Conservation (phyloP, 2,797 vertebrate species). For the Rhinichthys osculus region DNA sequence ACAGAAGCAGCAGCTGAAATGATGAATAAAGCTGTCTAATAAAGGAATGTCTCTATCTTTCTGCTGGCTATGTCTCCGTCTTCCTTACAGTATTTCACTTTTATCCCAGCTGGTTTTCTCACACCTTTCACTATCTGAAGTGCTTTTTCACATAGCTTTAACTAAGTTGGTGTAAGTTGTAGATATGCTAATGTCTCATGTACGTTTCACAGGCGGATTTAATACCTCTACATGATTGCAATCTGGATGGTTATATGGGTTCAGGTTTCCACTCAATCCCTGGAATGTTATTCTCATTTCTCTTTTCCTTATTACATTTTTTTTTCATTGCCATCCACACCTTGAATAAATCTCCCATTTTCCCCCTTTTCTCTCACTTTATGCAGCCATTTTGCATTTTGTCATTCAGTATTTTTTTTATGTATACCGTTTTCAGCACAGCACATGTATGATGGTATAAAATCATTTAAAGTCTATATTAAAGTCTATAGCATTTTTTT, state of each 20-base stretch:
- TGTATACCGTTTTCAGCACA: not conserved
- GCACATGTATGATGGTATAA: not conserved
- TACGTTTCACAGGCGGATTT: conserved; percentile 21
- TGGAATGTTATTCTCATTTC: conserved; percentile 36
- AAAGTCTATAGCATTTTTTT: not conserved
- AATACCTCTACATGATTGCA: conserved; percentile 44
- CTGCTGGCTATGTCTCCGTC: conserved; percentile 30
- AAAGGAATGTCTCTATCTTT: conserved; percentile 48
- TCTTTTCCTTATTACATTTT: conserved; percentile 40
- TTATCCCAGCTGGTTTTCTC: conserved; percentile 8
- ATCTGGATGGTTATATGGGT: conserved; percentile 33
- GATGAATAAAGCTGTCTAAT: conserved; percentile 50
- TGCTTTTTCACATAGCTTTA: conserved; percentile 29
- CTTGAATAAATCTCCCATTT: conserved; percentile 35
- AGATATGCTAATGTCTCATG: conserved; percentile 48
- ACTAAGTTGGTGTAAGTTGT: conserved; percentile 43
- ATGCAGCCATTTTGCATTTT: not conserved
- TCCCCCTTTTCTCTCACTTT: not conserved
- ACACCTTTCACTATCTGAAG: not conserved
- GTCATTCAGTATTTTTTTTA: not conserved
- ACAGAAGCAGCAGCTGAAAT: conserved; percentile 33
- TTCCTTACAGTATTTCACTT: conserved; percentile 16
- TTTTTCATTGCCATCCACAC: conserved; percentile 43
- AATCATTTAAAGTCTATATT: not conserved
- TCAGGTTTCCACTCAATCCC: conserved; percentile 10